Conservation (phyloP, 2,797 vertebrate genomes). For the Antrozous pallidus region DNA sequence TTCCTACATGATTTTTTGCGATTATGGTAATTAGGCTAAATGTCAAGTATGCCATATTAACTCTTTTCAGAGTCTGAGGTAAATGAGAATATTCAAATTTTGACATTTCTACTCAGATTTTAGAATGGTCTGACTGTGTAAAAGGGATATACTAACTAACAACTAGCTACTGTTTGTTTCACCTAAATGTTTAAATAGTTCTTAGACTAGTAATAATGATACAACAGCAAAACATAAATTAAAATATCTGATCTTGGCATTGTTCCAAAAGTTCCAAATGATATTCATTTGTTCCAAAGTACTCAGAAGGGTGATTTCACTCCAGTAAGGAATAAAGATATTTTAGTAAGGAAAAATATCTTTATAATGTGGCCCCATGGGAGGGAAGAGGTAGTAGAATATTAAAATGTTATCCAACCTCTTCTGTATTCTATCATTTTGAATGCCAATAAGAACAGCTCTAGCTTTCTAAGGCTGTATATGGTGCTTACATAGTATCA, state of each 20-base stretch:
- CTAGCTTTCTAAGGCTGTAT: not conserved
- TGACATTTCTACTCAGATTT: constrained; percentile 34
- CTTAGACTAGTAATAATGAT: not conserved
- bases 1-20: not conserved
- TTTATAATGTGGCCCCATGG: not conserved
- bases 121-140: not conserved
- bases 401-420: not conserved
- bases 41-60: not conserved
- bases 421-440: not conserved
- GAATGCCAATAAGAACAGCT: not conserved
- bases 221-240: not conserved
- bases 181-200: not conserved
- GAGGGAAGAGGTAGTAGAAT: not conserved
- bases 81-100: not conserved
- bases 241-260: too few species aligned
- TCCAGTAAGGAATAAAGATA: too few species aligned
- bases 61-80: not conserved
- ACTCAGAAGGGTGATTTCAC: too few species aligned
- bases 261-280: too few species aligned
- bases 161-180: not conserved
- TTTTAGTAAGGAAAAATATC: not conserved
- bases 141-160: not conserved
- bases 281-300: too few species aligned
- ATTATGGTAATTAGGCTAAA: not conserved
- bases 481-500: not conserved